These are phyloP conservation scores for Galeruca laticollis DNA, from an alignment of 2,888 invertebrate species.

Conservation along the genomic window DNA sequence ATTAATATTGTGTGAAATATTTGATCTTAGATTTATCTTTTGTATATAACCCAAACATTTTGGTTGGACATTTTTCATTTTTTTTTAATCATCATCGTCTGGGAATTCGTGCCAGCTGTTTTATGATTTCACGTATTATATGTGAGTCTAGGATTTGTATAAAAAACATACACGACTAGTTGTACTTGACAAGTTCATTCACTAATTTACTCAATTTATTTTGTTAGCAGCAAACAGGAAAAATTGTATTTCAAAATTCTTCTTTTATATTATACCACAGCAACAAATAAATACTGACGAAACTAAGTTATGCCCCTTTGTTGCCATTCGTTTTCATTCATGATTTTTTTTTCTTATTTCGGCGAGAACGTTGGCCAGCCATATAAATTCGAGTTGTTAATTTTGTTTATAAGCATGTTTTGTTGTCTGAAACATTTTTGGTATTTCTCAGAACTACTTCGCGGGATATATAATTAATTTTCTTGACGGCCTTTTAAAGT, in stretches of 20 bases:
- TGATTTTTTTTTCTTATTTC: conserved; percentile 11
- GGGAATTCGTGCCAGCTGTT: conserved; percentile 17
- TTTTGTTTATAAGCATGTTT: conserved; percentile 22
- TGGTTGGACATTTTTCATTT: neutral
- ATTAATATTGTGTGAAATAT: neutral
- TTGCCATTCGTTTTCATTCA: conserved; percentile 13
- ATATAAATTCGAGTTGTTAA: conserved; percentile 15
- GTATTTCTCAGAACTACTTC: conserved; percentile 16
- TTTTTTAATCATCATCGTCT: conserved; percentile 12
- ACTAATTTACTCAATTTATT: neutral
- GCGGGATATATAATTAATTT: conserved; percentile 11
- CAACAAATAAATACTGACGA: neutral
- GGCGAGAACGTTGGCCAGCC: conserved; percentile 8
- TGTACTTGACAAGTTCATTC: neutral
- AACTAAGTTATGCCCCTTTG: neutral
- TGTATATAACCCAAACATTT: conserved; percentile 12
- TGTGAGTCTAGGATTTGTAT: neutral
- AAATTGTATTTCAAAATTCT: no score
- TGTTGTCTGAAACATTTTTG: conserved; percentile 21
- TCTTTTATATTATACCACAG: no score
- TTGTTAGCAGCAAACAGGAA: neutral
- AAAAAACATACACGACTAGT: neutral
- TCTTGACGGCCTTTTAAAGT: conserved; percentile 9
- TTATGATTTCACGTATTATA: conserved; percentile 4
- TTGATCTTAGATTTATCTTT: conserved; percentile 1